A percentile compares a stretch with the other conserved stretches of the same genome.
These are phyloP conservation scores for Gryllus longicercus DNA, from an alignment of 2,888 invertebrate genomes.

Conservation along the genomic window DNA sequence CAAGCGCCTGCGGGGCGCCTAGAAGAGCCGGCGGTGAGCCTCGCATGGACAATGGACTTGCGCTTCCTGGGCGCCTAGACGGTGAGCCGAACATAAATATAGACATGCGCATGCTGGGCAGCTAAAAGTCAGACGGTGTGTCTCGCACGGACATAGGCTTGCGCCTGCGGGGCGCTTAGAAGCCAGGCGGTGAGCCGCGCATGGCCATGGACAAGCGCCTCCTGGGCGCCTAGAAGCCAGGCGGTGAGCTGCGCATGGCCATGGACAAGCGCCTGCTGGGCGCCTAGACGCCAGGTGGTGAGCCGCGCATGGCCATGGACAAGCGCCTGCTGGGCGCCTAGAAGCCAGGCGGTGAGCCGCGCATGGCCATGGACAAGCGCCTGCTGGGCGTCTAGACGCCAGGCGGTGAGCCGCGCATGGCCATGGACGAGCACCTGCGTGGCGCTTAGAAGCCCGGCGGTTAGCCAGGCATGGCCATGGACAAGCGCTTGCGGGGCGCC, in stretches of 20 bases:
- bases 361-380: too few species aligned
- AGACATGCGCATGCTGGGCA: too few species aligned
- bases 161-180: too few species aligned
- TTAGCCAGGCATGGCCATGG: too few species aligned
- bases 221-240: neutral
- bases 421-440: neutral
- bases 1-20: neutral
- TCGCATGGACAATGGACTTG: neutral
- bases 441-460: neutral
- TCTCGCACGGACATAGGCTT: too few species aligned
- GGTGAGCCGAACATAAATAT: too few species aligned
- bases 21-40: too few species aligned
- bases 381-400: neutral
- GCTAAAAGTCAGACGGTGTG: too few species aligned
- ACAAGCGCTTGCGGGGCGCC: too few species aligned
- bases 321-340: too few species aligned
- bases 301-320: neutral
- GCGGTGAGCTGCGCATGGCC: neutral
- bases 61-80: neutral
- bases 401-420: neutral
- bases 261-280: neutral
- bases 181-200: neutral
- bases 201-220: neutral
- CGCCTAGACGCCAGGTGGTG: neutral
- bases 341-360: too few species aligned